Evolutionary conservation across 2,797 vertebrate genomes (phyloP).

Genomic region (Xiphophorus birchmanni): DNA sequence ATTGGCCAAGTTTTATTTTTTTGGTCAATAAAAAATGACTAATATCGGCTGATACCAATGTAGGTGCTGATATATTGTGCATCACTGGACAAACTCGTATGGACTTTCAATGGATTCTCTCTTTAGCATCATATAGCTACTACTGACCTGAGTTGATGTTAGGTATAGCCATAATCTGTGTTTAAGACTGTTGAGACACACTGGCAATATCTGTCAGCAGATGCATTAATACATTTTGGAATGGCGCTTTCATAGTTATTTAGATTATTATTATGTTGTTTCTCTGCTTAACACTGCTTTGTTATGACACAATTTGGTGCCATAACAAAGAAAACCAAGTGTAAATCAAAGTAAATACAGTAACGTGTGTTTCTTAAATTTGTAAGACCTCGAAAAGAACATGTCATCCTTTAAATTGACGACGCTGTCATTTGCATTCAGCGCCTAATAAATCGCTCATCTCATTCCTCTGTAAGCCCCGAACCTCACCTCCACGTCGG

Average conservation of each 20-base stretch:
- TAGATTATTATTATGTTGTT: background rate
- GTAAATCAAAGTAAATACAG: conserved; percentile 1
- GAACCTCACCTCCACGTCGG: background rate
- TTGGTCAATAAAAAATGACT: too few species aligned
- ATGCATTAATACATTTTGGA: background rate
- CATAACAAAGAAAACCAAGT: background rate
- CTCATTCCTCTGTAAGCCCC: conserved; percentile 11
- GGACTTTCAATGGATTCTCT: background rate
- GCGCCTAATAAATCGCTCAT: conserved; percentile 7
- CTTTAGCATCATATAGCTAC: background rate
- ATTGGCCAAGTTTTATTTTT: too few species aligned
- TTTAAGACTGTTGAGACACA: background rate
- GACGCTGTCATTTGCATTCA: background rate
- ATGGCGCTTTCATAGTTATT: background rate
- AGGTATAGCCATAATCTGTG: background rate
- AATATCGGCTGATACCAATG: too few species aligned
- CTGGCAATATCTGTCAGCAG: background rate
- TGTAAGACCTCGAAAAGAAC: conserved; percentile 1
- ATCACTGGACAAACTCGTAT: background rate
- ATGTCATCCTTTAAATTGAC: background rate
- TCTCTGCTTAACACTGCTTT: too few species aligned
- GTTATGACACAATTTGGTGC: background rate
- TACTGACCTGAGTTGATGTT: background rate
- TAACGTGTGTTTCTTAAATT: rapidly evolving
- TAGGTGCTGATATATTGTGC: too few species aligned